These are phyloP conservation scores for Fukomys damarensis DNA, from an alignment of 2,113 vertebrate species.

Conservation along the genomic window DNA sequence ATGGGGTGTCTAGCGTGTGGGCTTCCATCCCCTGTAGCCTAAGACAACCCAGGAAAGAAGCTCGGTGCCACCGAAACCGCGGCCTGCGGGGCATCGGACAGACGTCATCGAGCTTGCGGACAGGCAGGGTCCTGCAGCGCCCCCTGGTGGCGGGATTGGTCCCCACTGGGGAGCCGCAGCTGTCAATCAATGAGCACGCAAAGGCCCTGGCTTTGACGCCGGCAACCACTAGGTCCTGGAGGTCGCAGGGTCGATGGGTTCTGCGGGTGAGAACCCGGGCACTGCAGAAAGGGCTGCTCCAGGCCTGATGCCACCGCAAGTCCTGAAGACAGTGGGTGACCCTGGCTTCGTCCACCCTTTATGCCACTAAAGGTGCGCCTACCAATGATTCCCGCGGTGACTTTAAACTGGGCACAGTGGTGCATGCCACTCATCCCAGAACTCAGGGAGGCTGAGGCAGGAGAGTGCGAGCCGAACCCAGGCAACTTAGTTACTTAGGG, in stretches of 20 bases:
- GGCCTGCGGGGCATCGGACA: too few relatives aligned
- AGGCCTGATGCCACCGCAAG: background rate
- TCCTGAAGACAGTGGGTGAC: too few relatives aligned
- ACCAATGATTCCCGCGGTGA: too few relatives aligned
- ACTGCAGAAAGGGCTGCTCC: background rate
- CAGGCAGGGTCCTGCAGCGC: background rate
- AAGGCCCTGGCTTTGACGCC: too few relatives aligned
- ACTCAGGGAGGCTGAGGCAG: background rate
- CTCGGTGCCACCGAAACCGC: background rate
- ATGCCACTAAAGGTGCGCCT: too few relatives aligned
- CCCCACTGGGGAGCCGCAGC: too few relatives aligned
- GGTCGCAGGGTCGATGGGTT: background rate
- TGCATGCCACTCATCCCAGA: background rate
- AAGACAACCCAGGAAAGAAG: background rate
- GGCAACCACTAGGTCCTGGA: background rate
- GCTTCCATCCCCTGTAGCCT: background rate
- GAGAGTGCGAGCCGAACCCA: background rate
- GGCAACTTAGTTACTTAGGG: background rate
- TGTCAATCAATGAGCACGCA: too few relatives aligned
- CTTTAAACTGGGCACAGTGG: too few relatives aligned
- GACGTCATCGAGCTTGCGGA: too few relatives aligned
- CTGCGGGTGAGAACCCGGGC: too few relatives aligned
- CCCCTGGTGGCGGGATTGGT: background rate
- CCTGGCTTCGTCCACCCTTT: too few relatives aligned
- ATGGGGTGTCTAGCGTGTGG: background rate